These are phyloP conservation scores for Drosophila triauraria DNA, from an alignment of 1,140 invertebrate species.

Conservation along the genomic window DNA sequence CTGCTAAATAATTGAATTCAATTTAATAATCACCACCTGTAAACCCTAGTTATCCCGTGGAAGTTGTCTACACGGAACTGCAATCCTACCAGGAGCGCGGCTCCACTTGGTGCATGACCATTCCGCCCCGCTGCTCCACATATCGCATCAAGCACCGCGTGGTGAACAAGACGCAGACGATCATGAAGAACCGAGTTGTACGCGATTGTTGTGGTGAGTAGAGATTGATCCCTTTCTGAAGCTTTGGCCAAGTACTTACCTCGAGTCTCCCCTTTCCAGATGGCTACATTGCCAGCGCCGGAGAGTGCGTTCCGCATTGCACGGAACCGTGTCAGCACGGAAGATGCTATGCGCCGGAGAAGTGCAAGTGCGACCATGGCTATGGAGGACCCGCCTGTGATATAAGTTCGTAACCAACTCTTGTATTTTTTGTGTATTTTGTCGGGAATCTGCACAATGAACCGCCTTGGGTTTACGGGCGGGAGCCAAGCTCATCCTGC, in stretches of 20 bases:
- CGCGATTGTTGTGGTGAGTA: conserved; percentile 92
- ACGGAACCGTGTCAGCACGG: conserved; percentile 93
- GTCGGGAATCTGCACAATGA: conserved; percentile 36
- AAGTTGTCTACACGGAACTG: conserved; percentile 88
- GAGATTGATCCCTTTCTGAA: background rate
- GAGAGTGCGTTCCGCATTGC: conserved; percentile 92
- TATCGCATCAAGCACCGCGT: conserved; percentile 92
- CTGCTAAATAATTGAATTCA: background rate
- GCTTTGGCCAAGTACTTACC: too few species aligned
- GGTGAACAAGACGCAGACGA: conserved; percentile 89
- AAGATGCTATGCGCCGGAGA: conserved; percentile 92
- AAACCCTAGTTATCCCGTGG: conserved; percentile 63
- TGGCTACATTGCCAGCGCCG: conserved; percentile 90
- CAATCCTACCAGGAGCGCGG: conserved; percentile 93
- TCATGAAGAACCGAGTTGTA: conserved; percentile 90
- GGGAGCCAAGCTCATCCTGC: background rate
- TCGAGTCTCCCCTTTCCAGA: conserved; percentile 49
- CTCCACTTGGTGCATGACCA: conserved; percentile 92
- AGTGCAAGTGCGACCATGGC: conserved; percentile 94
- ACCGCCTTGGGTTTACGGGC: conserved; percentile 56
- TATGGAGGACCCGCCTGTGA: conserved; percentile 95
- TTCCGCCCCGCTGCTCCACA: conserved; percentile 94
- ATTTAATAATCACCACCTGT: background rate
- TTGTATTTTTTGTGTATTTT: conserved; percentile 10
- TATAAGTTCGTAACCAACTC: conserved; percentile 89